phyloP scores from a whole-genome alignment of 2,888 invertebrate genomes.

The Pterostichus madidus region DNA sequence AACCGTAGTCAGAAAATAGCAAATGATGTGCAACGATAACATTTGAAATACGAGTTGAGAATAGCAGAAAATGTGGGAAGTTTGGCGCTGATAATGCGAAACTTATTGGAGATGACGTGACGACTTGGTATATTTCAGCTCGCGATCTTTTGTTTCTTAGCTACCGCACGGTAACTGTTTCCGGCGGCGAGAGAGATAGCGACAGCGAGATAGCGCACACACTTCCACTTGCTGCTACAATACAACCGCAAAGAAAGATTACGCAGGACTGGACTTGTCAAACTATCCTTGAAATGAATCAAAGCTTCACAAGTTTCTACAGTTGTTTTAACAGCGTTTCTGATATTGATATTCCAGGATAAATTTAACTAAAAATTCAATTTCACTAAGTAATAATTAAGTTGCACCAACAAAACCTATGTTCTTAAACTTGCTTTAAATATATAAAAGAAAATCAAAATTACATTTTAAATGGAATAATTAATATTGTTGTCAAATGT shows the following conservation, averaged over 20 bases:
- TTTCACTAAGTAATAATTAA: too few species aligned
- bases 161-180: conserved; percentile 30
- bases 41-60: conserved; percentile 60
- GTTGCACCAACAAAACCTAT: too few species aligned
- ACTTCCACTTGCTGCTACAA: not conserved
- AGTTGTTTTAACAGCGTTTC: not conserved
- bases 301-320: not conserved
- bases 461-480: too few species aligned
- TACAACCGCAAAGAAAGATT: conserved; percentile 39
- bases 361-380: too few species aligned
- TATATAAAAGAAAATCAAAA: too few species aligned
- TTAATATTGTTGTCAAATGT: too few species aligned
- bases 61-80: conserved; percentile 37
- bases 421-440: too few species aligned
- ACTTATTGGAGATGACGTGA: conserved; percentile 59
- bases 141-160: conserved; percentile 42
- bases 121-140: conserved; percentile 46
- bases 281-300: conserved; percentile 32
- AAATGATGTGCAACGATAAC: conserved; percentile 61
- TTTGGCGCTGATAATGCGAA: conserved; percentile 61
- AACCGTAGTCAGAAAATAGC: conserved; percentile 53
- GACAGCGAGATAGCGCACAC: conserved; percentile 1
- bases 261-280: not conserved
- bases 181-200: conserved; percentile 16
- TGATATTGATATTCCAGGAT: too few species aligned